A percentile compares a stretch with the other conserved stretches of the same genome.
phyloP scores from a whole-genome alignment of 2,797 vertebrate species.

The Scyliorhinus canicula region DNA sequence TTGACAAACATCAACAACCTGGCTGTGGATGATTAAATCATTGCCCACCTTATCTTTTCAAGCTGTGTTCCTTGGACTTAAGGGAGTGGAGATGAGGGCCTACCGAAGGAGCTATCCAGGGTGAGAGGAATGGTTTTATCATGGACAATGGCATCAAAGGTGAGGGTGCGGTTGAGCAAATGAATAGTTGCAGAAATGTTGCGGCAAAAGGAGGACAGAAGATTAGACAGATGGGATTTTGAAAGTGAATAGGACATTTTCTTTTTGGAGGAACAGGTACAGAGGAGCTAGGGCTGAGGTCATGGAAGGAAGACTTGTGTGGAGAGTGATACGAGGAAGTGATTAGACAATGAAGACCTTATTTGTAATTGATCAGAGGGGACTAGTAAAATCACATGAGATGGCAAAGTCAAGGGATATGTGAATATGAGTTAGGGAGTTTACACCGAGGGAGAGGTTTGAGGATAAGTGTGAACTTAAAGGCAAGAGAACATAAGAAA shows the following conservation, averaged over 20 bases:
- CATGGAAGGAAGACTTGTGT: neutral
- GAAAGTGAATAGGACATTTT: neutral
- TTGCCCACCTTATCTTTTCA: neutral
- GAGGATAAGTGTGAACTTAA: neutral
- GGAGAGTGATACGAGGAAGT: neutral
- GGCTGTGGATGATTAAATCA: neutral
- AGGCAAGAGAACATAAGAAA: too few species aligned
- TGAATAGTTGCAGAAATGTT: neutral
- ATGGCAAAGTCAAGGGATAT: neutral
- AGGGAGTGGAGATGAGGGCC: neutral
- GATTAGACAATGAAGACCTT: neutral
- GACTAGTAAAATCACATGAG: neutral
- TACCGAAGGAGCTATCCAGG: neutral
- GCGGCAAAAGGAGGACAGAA: neutral
- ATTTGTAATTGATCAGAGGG: neutral
- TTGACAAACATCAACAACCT: neutral
- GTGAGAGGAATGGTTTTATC: neutral
- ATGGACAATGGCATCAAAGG: neutral
- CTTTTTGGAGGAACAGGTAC: neutral
- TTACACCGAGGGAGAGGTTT: neutral
- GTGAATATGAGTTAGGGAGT: neutral
- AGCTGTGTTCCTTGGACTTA: neutral
- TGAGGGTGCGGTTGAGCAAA: neutral
- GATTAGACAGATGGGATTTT: neutral
- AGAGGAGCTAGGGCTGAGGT: too few species aligned